Evolutionary conservation across 2,888 invertebrate species (phyloP).

Genomic region (Smittia sp.): DNA sequence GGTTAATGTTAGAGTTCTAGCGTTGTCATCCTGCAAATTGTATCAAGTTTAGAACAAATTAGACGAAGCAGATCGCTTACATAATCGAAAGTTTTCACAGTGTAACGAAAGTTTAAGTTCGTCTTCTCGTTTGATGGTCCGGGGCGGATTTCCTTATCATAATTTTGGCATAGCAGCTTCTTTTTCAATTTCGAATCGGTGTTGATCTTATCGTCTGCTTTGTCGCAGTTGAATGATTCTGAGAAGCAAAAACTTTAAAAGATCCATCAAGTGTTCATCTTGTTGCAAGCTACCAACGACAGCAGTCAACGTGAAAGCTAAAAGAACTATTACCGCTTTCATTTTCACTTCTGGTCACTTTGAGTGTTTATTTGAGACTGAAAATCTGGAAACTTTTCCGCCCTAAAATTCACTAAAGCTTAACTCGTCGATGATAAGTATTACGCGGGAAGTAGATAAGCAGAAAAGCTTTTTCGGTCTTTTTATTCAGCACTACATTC

Average conservation of each 20-base stretch:
- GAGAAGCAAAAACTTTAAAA: background rate
- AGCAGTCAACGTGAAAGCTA: background rate
- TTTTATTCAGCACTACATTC: too few species aligned
- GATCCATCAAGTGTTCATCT: too few species aligned
- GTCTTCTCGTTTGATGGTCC: background rate
- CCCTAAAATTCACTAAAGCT: too few species aligned
- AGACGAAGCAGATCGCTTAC: background rate
- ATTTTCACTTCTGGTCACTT: too few species aligned
- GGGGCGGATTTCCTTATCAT: slow-evolving; percentile 26
- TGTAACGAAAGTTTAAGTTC: background rate
- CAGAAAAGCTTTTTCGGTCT: too few species aligned
- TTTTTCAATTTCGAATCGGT: background rate
- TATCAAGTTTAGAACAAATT: background rate
- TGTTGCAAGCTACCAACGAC: background rate
- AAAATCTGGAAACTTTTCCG: too few species aligned
- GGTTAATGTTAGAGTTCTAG: background rate
- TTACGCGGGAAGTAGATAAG: too few species aligned
- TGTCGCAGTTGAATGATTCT: slow-evolving; percentile 4
- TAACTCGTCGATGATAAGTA: too few species aligned
- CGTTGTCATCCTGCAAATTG: slow-evolving; percentile 1
- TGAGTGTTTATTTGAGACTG: too few species aligned
- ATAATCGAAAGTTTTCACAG: slow-evolving; percentile 31
- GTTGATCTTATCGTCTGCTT: background rate
- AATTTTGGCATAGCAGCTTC: slow-evolving; percentile 18
- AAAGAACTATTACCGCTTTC: background rate